Conservation (phyloP, 2,113 vertebrate genomes). For the Chaenogobius annularis region DNA sequence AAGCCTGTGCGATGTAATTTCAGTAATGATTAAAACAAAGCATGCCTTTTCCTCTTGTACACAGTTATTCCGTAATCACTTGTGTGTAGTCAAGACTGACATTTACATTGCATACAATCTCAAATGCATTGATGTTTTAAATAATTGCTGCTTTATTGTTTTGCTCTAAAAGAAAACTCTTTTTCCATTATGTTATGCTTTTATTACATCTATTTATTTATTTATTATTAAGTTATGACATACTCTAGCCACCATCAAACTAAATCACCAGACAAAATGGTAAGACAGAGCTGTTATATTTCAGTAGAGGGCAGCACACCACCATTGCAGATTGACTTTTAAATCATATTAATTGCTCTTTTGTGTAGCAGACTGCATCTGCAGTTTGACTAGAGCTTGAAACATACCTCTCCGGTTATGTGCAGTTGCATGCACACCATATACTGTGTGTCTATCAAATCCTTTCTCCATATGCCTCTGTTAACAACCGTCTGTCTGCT, state of each 20-base stretch:
- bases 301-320: conserved; percentile 57
- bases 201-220: conserved; percentile 1
- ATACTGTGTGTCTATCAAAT: conserved; percentile 73
- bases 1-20: conserved; percentile 43
- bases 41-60: conserved; percentile 13
- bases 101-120: conserved; percentile 10
- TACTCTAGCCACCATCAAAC: conserved; percentile 30
- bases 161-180: conserved; percentile 11
- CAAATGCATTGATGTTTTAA: conserved; percentile 4
- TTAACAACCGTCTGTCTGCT: conserved; percentile 72
- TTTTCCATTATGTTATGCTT: conserved; percentile 11
- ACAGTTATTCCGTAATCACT: conserved; percentile 7
- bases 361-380: conserved; percentile 60
- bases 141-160: conserved; percentile 16
- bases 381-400: conserved; percentile 59
- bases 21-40: conserved; percentile 46
- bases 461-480: conserved; percentile 73
- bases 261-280: conserved; percentile 50
- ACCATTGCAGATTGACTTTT: conserved; percentile 61
- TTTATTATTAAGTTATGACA: conserved; percentile 16
- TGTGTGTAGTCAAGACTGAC: conserved; percentile 8
- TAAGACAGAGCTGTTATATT: conserved; percentile 53
- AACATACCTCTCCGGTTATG: conserved; percentile 59
- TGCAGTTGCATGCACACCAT: conserved; percentile 52
- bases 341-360: conserved; percentile 70